These are phyloP conservation scores for Parasteatoda tepidariorum DNA, from an alignment of 1,140 invertebrate species.

Conservation along the genomic window DNA sequence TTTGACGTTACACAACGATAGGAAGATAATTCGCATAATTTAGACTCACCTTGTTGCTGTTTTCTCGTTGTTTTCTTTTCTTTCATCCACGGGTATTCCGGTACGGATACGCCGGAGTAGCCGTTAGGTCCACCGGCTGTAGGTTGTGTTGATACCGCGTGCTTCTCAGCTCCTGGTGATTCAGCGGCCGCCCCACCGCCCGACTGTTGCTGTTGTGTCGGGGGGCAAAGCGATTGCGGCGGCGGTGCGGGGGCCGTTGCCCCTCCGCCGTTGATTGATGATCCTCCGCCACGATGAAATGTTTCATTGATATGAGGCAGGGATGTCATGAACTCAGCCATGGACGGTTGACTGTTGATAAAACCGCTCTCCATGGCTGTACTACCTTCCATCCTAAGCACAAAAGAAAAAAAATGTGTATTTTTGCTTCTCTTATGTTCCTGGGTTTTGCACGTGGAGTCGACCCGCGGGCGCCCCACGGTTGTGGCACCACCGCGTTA, in stretches of 20 bases:
- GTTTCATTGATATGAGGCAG: conserved; percentile 66
- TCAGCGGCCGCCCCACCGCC: conserved; percentile 8
- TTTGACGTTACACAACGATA: not conserved
- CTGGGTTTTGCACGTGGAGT: not conserved
- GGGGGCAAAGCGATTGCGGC: conserved; percentile 50
- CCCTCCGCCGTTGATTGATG: conserved; percentile 70
- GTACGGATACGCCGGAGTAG: conserved; percentile 78
- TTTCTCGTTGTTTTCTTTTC: conserved; percentile 95
- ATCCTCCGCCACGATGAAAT: conserved; percentile 55
- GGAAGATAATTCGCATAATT: too few species aligned
- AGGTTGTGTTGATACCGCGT: too few species aligned
- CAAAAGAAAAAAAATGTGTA: not conserved
- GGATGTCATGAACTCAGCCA: conserved; percentile 91
- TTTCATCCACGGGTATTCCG: conserved; percentile 97
- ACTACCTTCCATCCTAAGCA: conserved; percentile 12
- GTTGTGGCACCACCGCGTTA: not conserved
- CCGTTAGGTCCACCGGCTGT: conserved; percentile 7
- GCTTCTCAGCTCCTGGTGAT: not conserved
- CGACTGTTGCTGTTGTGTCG: not conserved
- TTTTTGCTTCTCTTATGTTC: not conserved
- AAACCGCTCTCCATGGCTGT: conserved; percentile 83
- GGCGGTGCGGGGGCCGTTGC: conserved; percentile 66
- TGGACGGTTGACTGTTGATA: conserved; percentile 91
- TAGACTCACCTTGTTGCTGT: conserved; percentile 87
- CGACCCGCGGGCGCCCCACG: conserved; percentile 18